These are phyloP conservation scores for Rhagonycha fulva DNA, from an alignment of 2,888 invertebrate species.

Conservation along the genomic window DNA sequence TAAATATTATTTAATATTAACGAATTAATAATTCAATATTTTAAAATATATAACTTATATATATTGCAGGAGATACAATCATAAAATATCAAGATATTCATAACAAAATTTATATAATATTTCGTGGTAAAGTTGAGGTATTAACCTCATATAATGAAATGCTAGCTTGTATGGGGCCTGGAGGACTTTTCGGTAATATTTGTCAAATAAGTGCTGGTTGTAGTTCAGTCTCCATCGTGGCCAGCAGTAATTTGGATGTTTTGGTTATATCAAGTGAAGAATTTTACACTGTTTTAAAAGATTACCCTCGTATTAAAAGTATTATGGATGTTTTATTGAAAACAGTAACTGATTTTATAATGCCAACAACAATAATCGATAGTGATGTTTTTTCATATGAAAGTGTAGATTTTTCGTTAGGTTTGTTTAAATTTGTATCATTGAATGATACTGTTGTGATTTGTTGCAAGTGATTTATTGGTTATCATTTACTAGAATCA, in stretches of 20 bases:
- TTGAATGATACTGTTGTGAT: neutral
- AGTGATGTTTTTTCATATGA: neutral
- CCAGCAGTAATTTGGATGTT: slow-evolving; percentile 59
- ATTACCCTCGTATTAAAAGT: slow-evolving; percentile 56
- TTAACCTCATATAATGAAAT: slow-evolving; percentile 57
- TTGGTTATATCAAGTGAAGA: slow-evolving; percentile 55
- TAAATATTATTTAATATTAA: too few species aligned
- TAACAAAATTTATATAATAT: slow-evolving; percentile 57
- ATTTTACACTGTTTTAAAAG: slow-evolving; percentile 58
- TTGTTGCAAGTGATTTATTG: neutral
- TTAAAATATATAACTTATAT: neutral
- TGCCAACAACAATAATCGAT: slow-evolving; percentile 52
- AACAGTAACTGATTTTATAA: slow-evolving; percentile 56
- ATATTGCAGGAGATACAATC: slow-evolving; percentile 56
- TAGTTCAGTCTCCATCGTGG: slow-evolving; percentile 57
- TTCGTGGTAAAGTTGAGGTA: slow-evolving; percentile 56
- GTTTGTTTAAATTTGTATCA: neutral
- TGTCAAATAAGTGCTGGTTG: slow-evolving; percentile 54
- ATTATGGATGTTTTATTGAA: slow-evolving; percentile 56
- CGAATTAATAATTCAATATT: too few species aligned
- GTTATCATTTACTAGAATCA: neutral
- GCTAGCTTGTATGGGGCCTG: slow-evolving; percentile 60
- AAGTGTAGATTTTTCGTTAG: neutral
- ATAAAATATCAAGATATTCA: slow-evolving; percentile 58
- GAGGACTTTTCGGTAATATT: slow-evolving; percentile 62